A percentile compares a stretch with the other conserved stretches of the same genome.
Evolutionary conservation across 2,888 invertebrate species (phyloP).

Genomic region (Balanococcus diminutus): DNA sequence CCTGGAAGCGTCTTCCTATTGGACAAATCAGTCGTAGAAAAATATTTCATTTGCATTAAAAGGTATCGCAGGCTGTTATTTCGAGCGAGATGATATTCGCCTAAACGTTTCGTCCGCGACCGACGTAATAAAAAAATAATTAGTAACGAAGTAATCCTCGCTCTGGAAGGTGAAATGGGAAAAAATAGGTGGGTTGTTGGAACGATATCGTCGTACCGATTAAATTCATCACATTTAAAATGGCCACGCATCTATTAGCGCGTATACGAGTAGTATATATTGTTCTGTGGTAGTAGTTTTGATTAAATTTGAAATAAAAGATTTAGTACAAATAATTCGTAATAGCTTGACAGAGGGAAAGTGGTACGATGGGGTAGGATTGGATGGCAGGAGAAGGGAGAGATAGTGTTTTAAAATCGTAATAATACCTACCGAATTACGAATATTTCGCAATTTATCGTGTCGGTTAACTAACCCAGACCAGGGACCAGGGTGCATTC

Average conservation of each 20-base stretch:
- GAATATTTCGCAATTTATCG: constrained; percentile 5
- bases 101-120: not conserved
- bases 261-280: not conserved
- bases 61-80: not conserved
- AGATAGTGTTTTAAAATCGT: not conserved
- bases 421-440: not conserved
- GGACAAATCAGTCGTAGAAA: not conserved
- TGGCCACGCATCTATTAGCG: not conserved
- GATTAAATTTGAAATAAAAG: not conserved
- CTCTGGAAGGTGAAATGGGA: not conserved
- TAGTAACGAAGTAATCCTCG: not conserved
- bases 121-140: not conserved
- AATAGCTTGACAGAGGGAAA: not conserved
- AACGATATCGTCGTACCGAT: not conserved
- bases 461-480: not conserved
- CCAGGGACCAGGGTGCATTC: not conserved
- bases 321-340: not conserved
- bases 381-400: not conserved
- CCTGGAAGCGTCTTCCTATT: not conserved
- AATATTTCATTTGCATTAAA: not conserved
- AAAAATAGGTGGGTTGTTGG: not conserved
- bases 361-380: not conserved
- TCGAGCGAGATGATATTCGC: not conserved
- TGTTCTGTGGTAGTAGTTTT: not conserved
- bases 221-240: not conserved